Evolutionary conservation across 2,888 invertebrate genomes (phyloP).

Genomic region (Rhagonycha lutea): DNA sequence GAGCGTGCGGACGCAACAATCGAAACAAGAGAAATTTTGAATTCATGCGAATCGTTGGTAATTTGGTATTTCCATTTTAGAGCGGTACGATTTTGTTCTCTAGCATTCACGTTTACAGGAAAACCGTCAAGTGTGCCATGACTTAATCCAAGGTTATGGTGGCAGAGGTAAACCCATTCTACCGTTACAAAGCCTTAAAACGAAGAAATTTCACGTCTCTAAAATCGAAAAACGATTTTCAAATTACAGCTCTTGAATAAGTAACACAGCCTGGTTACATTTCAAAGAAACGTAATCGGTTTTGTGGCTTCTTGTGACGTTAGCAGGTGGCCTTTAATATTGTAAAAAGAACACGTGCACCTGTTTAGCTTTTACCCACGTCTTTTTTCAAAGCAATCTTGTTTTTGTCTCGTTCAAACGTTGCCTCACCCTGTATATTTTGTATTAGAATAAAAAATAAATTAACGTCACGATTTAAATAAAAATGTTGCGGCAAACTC

Average conservation of each 20-base stretch:
- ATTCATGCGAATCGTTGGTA: background rate
- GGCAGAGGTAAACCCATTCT: constrained; percentile 21
- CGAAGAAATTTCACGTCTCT: background rate
- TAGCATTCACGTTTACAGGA: constrained; percentile 30
- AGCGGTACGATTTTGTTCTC: background rate
- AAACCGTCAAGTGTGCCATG: constrained; percentile 36
- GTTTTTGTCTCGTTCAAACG: background rate
- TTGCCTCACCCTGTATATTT: background rate
- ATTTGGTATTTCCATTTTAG: background rate
- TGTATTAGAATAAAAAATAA: background rate
- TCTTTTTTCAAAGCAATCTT: background rate
- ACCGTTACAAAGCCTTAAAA: constrained; percentile 12
- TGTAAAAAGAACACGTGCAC: background rate
- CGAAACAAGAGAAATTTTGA: constrained; percentile 4
- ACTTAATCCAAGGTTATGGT: constrained; percentile 26
- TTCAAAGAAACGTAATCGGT: background rate
- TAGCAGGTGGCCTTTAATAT: constrained; percentile 22
- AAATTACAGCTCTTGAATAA: background rate
- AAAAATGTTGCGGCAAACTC: constrained; percentile 13
- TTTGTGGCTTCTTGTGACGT: background rate
- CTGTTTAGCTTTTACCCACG: background rate
- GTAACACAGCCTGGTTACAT: background rate
- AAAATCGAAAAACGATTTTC: background rate
- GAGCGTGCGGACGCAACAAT: background rate
- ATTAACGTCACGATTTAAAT: background rate